phyloP scores from a whole-genome alignment of 2,888 invertebrate species.

The Stenoptilia bipunctidactyla region DNA sequence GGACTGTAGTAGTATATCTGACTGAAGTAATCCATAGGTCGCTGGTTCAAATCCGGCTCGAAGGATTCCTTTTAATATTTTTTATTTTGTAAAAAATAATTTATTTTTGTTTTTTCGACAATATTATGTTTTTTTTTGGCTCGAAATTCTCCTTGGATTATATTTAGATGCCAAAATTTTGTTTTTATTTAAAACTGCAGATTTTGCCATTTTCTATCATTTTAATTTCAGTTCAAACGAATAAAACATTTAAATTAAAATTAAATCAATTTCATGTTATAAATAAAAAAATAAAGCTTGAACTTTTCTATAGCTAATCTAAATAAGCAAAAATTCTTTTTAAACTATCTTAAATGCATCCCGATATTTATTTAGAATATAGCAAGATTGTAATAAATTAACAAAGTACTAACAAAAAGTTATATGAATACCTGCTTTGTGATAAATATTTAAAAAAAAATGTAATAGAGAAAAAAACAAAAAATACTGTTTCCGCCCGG shows the following conservation, averaged over 20 bases:
- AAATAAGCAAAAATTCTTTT: too few relatives aligned
- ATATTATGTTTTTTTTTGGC: not conserved
- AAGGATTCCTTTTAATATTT: slow-evolving; percentile 37
- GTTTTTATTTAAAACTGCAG: too few relatives aligned
- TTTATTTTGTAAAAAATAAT: slow-evolving; percentile 11
- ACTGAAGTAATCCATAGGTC: slow-evolving; percentile 61
- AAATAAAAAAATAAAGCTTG: too few relatives aligned
- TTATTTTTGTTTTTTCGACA: not conserved
- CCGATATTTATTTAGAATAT: too few relatives aligned
- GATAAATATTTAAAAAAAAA: not conserved
- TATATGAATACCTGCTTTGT: not conserved
- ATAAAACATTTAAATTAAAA: not conserved
- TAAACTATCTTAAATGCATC: too few relatives aligned
- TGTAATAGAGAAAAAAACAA: slow-evolving; percentile 8
- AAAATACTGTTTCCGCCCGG: slow-evolving; percentile 73
- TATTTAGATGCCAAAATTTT: too few relatives aligned
- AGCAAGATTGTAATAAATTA: too few relatives aligned
- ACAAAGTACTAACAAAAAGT: not conserved
- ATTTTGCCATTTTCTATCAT: too few relatives aligned
- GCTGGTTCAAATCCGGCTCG: slow-evolving; percentile 74
- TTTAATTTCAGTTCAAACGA: too few relatives aligned
- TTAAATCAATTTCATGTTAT: not conserved
- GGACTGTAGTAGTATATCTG: slow-evolving; percentile 52
- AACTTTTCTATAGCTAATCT: too few relatives aligned
- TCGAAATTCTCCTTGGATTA: too few relatives aligned